phyloP scores from a whole-genome alignment of 2,888 invertebrate genomes.

The Gortyna flavago region DNA sequence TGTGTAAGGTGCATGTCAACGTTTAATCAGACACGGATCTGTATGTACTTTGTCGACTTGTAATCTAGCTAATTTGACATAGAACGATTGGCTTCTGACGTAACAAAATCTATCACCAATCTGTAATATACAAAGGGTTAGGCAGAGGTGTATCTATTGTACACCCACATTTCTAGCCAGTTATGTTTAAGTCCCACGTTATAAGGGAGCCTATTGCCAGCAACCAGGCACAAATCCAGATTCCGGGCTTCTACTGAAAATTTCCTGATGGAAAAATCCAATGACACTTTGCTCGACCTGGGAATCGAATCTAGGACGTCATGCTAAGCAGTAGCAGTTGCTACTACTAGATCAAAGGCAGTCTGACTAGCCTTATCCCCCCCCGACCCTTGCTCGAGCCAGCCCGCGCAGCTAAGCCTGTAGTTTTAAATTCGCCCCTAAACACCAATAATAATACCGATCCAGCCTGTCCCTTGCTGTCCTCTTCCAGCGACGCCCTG shows the following conservation, averaged over 20 bases:
- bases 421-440: too few relatives aligned
- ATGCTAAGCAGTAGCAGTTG: neutral
- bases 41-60: constrained; percentile 4
- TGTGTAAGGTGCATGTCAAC: constrained; percentile 10
- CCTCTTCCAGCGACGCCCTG: too few relatives aligned
- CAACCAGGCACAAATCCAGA: neutral
- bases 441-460: too few relatives aligned
- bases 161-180: neutral
- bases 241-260: too few relatives aligned
- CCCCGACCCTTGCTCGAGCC: too few relatives aligned
- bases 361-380: too few relatives aligned
- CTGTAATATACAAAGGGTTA: neutral
- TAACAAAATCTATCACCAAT: neutral
- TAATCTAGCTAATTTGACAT: constrained; percentile 3
- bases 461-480: too few relatives aligned
- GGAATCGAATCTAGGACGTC: too few relatives aligned
- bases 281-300: too few relatives aligned
- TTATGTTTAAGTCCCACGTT: neutral
- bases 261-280: too few relatives aligned
- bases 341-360: neutral
- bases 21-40: constrained; percentile 27
- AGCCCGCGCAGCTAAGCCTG: too few relatives aligned
- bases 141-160: too few relatives aligned
- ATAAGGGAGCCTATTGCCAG: neutral
- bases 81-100: neutral